A percentile compares a stretch with the other conserved stretches of the same genome.
phyloP scores from a whole-genome alignment of 2,797 vertebrate species.

The Moxostoma hubbsi region DNA sequence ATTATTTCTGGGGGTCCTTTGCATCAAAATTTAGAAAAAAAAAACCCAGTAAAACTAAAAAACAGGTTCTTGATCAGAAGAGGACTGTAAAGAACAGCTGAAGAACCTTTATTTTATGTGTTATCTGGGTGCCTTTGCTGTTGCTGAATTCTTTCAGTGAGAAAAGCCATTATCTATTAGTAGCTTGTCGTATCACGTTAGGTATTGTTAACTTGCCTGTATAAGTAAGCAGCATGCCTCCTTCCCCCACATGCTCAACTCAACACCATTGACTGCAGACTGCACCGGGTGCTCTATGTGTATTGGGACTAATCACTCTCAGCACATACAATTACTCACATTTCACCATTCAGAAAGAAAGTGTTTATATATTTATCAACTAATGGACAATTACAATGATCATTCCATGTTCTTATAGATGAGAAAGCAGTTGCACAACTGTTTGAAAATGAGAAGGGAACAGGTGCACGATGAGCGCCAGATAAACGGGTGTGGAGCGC shows the following conservation, averaged over 20 bases:
- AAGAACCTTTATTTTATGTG: not conserved
- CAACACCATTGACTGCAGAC: constrained; percentile 29
- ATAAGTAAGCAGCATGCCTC: constrained; percentile 27
- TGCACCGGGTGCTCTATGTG: not conserved
- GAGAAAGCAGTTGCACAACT: not conserved
- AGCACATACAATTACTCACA: not conserved
- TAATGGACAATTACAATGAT: not conserved
- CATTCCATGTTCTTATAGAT: not conserved
- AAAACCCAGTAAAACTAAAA: too few relatives aligned
- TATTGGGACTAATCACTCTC: not conserved
- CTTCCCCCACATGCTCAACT: constrained; percentile 42
- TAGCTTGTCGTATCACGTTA: constrained; percentile 44
- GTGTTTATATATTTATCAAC: too few relatives aligned
- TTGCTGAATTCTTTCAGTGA: constrained; percentile 14
- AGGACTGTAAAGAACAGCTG: too few relatives aligned
- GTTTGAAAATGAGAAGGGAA: not conserved
- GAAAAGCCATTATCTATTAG: constrained; percentile 38
- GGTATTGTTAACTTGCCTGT: constrained; percentile 59
- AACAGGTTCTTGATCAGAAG: too few relatives aligned
- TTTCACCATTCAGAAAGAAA: not conserved
- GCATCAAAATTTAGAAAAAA: too few relatives aligned
- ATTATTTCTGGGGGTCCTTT: too few relatives aligned
- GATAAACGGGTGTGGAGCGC: not conserved
- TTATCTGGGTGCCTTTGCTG: not conserved
- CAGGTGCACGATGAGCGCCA: constrained; percentile 15